Conservation (phyloP, 1,140 invertebrate species). For the Panonychus citri region DNA sequence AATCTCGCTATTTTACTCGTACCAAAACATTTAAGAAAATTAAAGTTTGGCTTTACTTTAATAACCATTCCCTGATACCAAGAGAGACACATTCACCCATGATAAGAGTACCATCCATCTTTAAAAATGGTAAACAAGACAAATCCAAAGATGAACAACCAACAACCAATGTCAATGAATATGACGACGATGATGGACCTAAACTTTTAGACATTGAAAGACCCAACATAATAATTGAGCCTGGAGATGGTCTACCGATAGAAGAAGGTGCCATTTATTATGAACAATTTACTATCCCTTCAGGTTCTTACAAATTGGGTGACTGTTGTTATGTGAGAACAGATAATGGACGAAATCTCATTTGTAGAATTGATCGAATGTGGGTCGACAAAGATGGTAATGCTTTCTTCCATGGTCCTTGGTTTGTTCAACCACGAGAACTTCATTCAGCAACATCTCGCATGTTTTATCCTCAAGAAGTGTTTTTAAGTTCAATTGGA, state of each 20-base stretch:
- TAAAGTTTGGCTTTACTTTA: conserved; percentile 34
- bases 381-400: conserved; percentile 66
- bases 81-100: conserved; percentile 51
- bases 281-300: conserved; percentile 69
- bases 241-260: background rate
- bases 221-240: conserved; percentile 2
- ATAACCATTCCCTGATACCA: conserved; percentile 22
- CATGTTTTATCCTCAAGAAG: conserved; percentile 84
- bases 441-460: conserved; percentile 40
- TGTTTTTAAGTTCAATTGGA: conserved; percentile 71
- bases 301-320: conserved; percentile 52
- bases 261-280: conserved; percentile 53
- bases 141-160: conserved; percentile 64
- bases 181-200: conserved; percentile 4
- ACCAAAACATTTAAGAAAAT: conserved; percentile 78
- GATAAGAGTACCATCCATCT: conserved; percentile 71
- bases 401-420: conserved; percentile 74
- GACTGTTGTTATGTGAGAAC: conserved; percentile 82
- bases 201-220: conserved; percentile 5
- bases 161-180: conserved; percentile 34
- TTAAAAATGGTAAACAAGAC: conserved; percentile 54
- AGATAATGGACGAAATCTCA: conserved; percentile 55
- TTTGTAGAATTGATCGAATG: conserved; percentile 80
- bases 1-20: conserved; percentile 70
- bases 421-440: conserved; percentile 67